Evolutionary conservation across 2,888 invertebrate genomes (phyloP), one percentile per base, ranked within the genome.

Genomic region (Xanthia icteritia): DNA sequence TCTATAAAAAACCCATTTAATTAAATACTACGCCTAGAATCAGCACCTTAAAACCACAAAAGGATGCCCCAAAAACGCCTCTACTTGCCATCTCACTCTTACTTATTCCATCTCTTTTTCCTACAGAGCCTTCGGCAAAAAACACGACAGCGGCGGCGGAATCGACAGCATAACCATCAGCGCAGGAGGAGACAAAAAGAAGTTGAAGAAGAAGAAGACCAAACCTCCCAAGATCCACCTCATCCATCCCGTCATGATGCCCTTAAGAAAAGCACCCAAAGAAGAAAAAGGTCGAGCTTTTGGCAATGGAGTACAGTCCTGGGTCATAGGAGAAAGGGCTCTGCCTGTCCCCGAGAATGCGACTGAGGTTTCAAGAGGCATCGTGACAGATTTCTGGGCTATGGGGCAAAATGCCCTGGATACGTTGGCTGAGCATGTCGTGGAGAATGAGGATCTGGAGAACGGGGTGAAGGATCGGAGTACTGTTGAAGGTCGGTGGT

Each of bases 141-240:
- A 95, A n/a, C 93, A 94, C 23, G 87, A 91, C n/a, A 86, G 92
- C 64, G 93, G 94, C 0, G 94, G 94, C 0, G 94, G 94, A 0
- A 93, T 95, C 58, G 96, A 95, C 92, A 92, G 93, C 91, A 95
- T 96, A 71, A 96, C 95, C 0, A 95, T 95, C n/a, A 93, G 95
- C 4, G 89, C 95, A 0, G 90, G 91, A 2, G 84, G 88, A 1
- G 92, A 92, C 13, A 93, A 93, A 68, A 95, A 96, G 83, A 95
- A 94, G 86, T 95, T 94, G 76, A 95, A 94, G 86, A 96, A 95
- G 75, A 95, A 95, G 89, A 95, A 95, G 89, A 36, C 61, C 0
- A 95, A 95, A 51, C 96, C 96, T 0, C 89, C 95, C 0, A 96
- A 95, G 79, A 94, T 96, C 83, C 97, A 96, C 78, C 91, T 96